A percentile compares a stretch with the other conserved stretches of the same genome.
These are phyloP conservation scores for Cheilosia scutellata DNA, from an alignment of 2,888 invertebrate genomes.

Conservation along the genomic window DNA sequence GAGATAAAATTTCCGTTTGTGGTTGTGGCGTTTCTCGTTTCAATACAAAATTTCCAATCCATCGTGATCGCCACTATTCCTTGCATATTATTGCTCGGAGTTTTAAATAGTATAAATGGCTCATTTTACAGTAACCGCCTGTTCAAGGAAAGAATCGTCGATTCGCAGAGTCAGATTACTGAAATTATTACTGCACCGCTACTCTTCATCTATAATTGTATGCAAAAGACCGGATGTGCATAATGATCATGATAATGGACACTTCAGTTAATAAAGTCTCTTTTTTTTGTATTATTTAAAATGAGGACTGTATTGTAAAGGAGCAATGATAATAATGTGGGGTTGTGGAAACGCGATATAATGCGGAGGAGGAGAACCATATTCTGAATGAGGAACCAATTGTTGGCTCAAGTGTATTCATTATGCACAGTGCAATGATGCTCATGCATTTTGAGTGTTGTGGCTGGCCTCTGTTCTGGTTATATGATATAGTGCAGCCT, in stretches of 20 bases:
- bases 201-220: conserved; percentile 14
- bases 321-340: conserved; percentile 10
- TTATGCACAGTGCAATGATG: conserved; percentile 21
- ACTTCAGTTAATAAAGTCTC: conserved; percentile 35
- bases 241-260: conserved; percentile 54
- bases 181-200: not conserved
- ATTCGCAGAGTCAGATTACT: conserved; percentile 1
- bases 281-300: not conserved
- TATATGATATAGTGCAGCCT: not conserved
- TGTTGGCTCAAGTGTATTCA: conserved; percentile 49
- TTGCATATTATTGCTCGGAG: no score
- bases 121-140: not conserved
- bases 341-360: conserved; percentile 2
- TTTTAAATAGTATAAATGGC: no score
- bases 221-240: conserved; percentile 50
- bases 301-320: conserved; percentile 11
- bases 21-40: no score
- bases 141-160: not conserved
- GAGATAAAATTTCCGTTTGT: no score
- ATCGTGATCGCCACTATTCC: no score
- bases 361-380: conserved; percentile 31
- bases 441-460: conserved; percentile 24
- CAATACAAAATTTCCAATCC: no score
- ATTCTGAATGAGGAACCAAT: conserved; percentile 43
- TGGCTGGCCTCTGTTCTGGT: not conserved